phyloP scores from a whole-genome alignment of 2,797 vertebrate species.

The Silurus aristotelis region DNA sequence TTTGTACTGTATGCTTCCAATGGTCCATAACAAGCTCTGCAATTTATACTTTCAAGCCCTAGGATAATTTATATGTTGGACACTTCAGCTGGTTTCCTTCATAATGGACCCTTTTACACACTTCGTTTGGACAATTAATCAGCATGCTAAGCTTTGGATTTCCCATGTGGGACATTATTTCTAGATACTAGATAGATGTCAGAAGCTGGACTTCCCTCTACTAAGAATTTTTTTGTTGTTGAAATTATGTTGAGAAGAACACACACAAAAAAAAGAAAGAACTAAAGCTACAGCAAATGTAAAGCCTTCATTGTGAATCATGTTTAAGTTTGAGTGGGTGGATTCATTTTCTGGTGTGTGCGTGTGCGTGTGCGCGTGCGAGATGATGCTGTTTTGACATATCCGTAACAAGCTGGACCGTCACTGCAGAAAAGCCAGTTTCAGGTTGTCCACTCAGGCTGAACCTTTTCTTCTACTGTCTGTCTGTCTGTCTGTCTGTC shows the following conservation, averaged over 20 bases:
- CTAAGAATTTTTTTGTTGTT: slow-evolving; percentile 22
- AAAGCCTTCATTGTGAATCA: slow-evolving; percentile 9
- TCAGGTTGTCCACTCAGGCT: slow-evolving; percentile 31
- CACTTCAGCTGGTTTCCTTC: slow-evolving; percentile 35
- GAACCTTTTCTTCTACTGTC: not conserved
- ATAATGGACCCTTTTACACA: slow-evolving; percentile 49
- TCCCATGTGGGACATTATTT: slow-evolving; percentile 45
- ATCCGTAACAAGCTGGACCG: slow-evolving; percentile 33
- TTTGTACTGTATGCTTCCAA: not conserved
- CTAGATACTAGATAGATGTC: slow-evolving; percentile 29
- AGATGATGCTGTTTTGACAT: not conserved
- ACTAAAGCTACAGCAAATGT: not conserved
- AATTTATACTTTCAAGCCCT: not conserved
- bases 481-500: no score
- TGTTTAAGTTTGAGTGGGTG: not conserved
- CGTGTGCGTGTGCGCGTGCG: slow-evolving; percentile 16
- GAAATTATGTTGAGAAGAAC: not conserved
- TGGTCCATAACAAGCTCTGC: not conserved
- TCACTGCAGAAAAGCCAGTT: slow-evolving; percentile 38
- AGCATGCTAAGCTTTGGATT: slow-evolving; percentile 44
- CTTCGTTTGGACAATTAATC: slow-evolving; percentile 49
- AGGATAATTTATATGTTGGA: slow-evolving; percentile 46
- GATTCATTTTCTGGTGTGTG: not conserved
- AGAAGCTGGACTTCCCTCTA: slow-evolving; percentile 24
- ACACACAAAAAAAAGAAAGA: slow-evolving; percentile 9